A percentile compares a stretch with the other conserved stretches of the same genome.
Evolutionary conservation across 2,113 vertebrate genomes (phyloP).

Genomic region (Eublepharis macularius): DNA sequence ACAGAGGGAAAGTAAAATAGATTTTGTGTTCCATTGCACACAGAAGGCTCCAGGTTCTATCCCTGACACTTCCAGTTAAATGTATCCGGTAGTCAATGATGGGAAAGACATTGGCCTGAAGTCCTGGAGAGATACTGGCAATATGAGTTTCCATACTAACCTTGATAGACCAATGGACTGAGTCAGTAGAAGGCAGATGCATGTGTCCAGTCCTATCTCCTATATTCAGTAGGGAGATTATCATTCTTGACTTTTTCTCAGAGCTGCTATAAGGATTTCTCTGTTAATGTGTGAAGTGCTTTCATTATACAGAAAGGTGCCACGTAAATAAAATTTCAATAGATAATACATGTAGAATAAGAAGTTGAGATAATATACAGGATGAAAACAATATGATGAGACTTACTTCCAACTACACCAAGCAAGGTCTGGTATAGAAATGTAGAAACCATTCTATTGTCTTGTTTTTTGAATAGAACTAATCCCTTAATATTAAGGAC

Average conservation of each 20-base stretch:
- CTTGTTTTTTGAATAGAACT: constrained; percentile 26
- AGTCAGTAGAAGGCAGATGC: too few species aligned
- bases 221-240: not conserved
- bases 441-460: not conserved
- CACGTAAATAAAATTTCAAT: not conserved
- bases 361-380: not conserved
- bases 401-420: not conserved
- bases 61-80: too few species aligned
- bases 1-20: constrained; percentile 65
- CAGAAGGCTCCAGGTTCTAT: too few species aligned
- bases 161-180: too few species aligned
- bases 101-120: too few species aligned
- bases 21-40: constrained; percentile 52
- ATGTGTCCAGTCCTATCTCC: not conserved
- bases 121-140: too few species aligned
- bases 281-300: not conserved
- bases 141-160: too few species aligned
- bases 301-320: not conserved
- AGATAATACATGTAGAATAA: not conserved
- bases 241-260: not conserved
- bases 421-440: not conserved
- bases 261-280: not conserved
- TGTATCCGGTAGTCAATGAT: too few species aligned
- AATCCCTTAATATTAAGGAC: not conserved
- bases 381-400: not conserved